phyloP scores from a whole-genome alignment of 1,140 invertebrate genomes.

The Papilio polyxenes region DNA sequence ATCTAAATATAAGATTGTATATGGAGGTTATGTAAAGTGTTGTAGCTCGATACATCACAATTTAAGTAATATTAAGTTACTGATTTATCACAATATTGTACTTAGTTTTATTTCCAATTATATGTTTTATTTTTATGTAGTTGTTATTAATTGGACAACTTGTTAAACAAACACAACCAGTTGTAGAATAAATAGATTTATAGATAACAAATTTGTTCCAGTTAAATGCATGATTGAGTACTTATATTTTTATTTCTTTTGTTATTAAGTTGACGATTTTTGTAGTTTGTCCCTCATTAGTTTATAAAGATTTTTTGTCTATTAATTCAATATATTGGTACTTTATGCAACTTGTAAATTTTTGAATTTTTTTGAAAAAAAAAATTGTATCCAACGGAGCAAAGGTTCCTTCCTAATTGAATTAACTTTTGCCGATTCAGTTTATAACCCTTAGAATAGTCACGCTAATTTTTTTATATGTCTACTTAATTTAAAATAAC shows the following conservation, averaged over 20 bases:
- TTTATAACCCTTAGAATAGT: neutral
- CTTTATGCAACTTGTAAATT: too few species aligned
- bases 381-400: too few species aligned
- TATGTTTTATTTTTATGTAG: constrained; percentile 13
- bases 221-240: neutral
- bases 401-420: neutral
- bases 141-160: constrained; percentile 14
- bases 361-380: too few species aligned
- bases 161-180: constrained; percentile 19
- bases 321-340: neutral
- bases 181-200: neutral
- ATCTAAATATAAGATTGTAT: neutral
- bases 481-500: neutral
- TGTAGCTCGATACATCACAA: neutral
- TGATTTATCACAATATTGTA: constrained; percentile 9
- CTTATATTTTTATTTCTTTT: neutral
- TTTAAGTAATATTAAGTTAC: constrained; percentile 16
- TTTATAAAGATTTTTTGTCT: neutral
- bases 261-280: neutral
- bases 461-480: neutral
- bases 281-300: neutral
- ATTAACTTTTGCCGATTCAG: neutral
- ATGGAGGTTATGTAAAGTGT: constrained; percentile 5
- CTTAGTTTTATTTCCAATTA: constrained; percentile 12
- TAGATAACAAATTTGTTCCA: neutral